Evolutionary conservation across 2,888 invertebrate genomes (phyloP), one percentile per base, ranked within the genome.

Genomic region (Linyphia triangularis): DNA sequence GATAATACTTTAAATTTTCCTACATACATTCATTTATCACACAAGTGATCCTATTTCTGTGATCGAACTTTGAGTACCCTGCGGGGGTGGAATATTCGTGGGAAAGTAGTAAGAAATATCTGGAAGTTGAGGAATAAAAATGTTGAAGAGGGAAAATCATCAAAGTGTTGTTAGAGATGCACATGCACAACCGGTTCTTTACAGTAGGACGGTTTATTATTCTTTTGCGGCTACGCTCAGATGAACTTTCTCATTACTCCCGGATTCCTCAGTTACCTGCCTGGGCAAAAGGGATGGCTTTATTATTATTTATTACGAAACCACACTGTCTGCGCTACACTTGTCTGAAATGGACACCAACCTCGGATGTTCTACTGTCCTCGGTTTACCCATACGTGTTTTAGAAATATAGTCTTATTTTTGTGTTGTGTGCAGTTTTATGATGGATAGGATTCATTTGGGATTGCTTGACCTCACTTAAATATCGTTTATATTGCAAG

Each of bases 211-310:
- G 51, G 51, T 51, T 51, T 51, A 40, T 63, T 61, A 72, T 81
- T 72, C 43, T 61, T 30, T 61, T 82, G 70, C 19, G 10, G 84
- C 84, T 59, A 84, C 84, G 84, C 75, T 84, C 75, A 77, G 84
- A 43, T 75, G 75, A 67, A 75, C 75, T 84, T 84, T 75, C 84
- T 77, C 84, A 84, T 75, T 77, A 75, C 67, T 67, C 75, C 59
- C 73, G 75, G 84, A 84, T 84, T 84, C 84, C 65, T 26, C 67
- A 13, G 75, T 75, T 83, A 83, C 83, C 73, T 83, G 73, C 73
- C 83, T 83, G 37, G 63, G 24, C 40, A 43, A 75, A 69, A 30
- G 43, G 78, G 73, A 83, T 83, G 63, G 22, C 63, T 63, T 73
- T 65, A 83, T 83, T 81, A 69, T 69, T 83, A 63, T 24, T 83